phyloP scores from a whole-genome alignment of 2,888 invertebrate genomes.

The Endomychus coccineus region DNA sequence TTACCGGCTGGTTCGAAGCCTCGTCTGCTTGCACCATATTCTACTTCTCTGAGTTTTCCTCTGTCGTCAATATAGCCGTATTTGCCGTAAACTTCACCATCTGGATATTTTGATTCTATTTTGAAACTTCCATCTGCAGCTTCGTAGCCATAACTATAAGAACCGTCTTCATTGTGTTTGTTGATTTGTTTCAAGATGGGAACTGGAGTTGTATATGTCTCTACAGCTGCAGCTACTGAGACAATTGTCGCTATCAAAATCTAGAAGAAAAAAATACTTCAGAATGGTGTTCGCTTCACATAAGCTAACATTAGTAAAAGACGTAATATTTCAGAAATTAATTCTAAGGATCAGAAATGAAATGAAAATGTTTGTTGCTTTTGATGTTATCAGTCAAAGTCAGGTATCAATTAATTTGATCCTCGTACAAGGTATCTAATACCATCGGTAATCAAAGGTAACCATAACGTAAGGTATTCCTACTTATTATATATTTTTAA shows the following conservation, averaged over 20 bases:
- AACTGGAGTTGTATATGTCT: constrained; percentile 64
- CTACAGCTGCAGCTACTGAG: constrained; percentile 36
- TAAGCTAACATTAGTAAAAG: too few species aligned
- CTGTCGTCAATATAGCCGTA: constrained; percentile 81
- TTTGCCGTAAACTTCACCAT: constrained; percentile 79
- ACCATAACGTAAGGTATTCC: too few species aligned
- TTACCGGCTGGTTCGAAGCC: constrained; percentile 76
- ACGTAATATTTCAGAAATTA: too few species aligned
- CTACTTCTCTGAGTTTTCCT: constrained; percentile 69
- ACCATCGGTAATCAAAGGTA: too few species aligned
- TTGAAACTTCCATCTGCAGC: constrained; percentile 81
- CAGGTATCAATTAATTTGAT: too few species aligned
- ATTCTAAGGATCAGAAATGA: too few species aligned
- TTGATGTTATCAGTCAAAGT: too few species aligned
- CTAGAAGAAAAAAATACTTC: too few species aligned
- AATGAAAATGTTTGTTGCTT: too few species aligned
- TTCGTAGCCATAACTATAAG: constrained; percentile 84
- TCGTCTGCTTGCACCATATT: constrained; percentile 75
- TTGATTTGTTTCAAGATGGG: constrained; percentile 79
- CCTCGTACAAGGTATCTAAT: too few species aligned
- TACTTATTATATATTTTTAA: too few species aligned
- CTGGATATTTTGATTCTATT: constrained; percentile 78
- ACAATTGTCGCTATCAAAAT: constrained; percentile 34
- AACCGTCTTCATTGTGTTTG: constrained; percentile 79
- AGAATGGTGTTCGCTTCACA: too few species aligned